These are phyloP conservation scores for Virgularia gustaviana DNA, from an alignment of 92 coral and sea anemone genomes.

Conservation along the genomic window DNA sequence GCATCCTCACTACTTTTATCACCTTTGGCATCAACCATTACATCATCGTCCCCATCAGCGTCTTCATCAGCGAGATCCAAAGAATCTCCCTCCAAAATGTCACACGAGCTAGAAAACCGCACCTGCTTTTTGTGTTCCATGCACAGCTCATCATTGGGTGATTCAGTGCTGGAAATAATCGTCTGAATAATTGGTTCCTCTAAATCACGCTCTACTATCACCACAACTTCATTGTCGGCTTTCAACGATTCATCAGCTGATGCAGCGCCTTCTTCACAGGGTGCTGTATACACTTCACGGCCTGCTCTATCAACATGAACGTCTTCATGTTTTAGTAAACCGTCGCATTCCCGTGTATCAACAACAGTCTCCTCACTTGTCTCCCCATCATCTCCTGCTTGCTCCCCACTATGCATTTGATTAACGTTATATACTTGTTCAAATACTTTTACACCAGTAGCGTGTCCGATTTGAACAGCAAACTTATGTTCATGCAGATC, in stretches of 20 bases:
- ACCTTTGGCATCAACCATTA: background rate
- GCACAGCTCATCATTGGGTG: background rate
- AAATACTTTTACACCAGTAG: too few relatives aligned
- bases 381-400: background rate
- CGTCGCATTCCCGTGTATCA: constrained; percentile 65
- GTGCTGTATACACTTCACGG: background rate
- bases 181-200: background rate
- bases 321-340: constrained; percentile 46
- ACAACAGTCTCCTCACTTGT: constrained; percentile 64
- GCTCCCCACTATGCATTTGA: too few relatives aligned
- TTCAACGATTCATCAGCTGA: background rate
- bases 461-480: too few relatives aligned
- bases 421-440: too few relatives aligned
- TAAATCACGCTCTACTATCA: background rate
- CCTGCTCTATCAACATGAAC: constrained; percentile 53
- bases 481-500: too few relatives aligned
- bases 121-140: constrained; percentile 17
- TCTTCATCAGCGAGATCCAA: background rate
- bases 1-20: background rate
- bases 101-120: constrained; percentile 12
- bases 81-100: background rate
- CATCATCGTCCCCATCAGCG: background rate
- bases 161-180: too few relatives aligned
- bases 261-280: background rate
- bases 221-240: background rate